Evolutionary conservation across 2,113 vertebrate species (phyloP), one percentile per base, ranked within the genome.

Genomic region (Ailurus styani): DNA sequence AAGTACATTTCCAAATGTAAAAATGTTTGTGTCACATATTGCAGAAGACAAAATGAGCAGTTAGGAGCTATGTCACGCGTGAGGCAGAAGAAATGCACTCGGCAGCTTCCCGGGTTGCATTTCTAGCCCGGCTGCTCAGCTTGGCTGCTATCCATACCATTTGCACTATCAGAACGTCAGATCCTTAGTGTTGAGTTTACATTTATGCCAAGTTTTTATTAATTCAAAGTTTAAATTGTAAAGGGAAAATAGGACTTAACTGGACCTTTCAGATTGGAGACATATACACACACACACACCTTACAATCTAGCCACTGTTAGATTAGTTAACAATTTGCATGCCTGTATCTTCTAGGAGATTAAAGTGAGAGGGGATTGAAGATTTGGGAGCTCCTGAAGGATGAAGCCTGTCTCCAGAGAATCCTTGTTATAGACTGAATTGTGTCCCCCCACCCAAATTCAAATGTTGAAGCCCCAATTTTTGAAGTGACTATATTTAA

Each of bases 321-420:
- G n/a, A n/a, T n/a, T n/a, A n/a, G 8, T 34, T 31, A 92, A 93
- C 82, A 82, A 72, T 55, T 95, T 31, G 27, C 5, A 60, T 64
- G 52, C 70, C n/a, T 93, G 9, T 97, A 64, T 50, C 57, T 0
- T 98, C 18, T 96, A 99, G 99, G 97, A 99, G 99, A 18, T 98
- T 99, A 29, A 75, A 99, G 99, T 70, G 99, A 99, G 90, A 99
- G 72, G 97, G 99, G 68, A 99, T 99, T 52, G 99, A 99, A 84
- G 99, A 99, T 97, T 92, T 99, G 3, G 99, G 99, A 13, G 99
- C 99, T 90, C 99, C 99, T 85, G 99, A 99, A 98, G 99, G 99
- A 86, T 99, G 99, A 99, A 99, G 99, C 50, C 99, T 99, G 98
- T 99, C 99, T 5, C 99, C 99, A 13, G 99, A 99, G 98, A 99